Conservation (phyloP, 1,140 invertebrate species). For the Eurytemora carolleeae region DNA sequence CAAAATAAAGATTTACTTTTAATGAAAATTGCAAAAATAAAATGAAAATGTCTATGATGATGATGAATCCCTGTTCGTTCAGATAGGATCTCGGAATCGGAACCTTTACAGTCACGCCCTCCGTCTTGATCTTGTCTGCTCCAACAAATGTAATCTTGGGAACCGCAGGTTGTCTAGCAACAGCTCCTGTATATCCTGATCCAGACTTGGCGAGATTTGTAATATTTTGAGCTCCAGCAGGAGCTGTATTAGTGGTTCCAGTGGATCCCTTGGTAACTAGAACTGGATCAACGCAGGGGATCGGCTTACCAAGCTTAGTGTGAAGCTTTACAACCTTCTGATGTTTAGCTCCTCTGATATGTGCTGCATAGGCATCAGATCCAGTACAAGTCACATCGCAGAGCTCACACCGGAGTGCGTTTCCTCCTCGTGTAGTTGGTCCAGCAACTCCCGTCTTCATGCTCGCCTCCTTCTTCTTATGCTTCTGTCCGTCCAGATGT, state of each 20-base stretch:
- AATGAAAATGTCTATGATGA: too few relatives aligned
- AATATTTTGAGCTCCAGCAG: slow-evolving; percentile 20
- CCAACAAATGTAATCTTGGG: slow-evolving; percentile 80
- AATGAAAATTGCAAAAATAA: too few relatives aligned
- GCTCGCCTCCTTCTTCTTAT: slow-evolving; percentile 92
- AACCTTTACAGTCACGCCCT: too few relatives aligned
- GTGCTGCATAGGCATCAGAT: slow-evolving; percentile 89
- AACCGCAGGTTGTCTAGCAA: slow-evolving; percentile 31
- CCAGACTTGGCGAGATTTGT: slow-evolving; percentile 21
- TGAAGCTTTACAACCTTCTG: slow-evolving; percentile 91
- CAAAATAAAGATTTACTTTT: too few relatives aligned
- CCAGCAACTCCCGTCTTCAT: slow-evolving; percentile 44
- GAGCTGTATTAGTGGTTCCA: slow-evolving; percentile 17
- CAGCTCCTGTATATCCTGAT: too few relatives aligned
- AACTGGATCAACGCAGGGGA: slow-evolving; percentile 82
- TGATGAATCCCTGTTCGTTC: too few relatives aligned
- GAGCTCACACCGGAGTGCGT: slow-evolving; percentile 37
- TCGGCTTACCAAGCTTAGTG: slow-evolving; percentile 88
- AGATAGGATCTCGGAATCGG: too few relatives aligned
- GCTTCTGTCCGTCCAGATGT: slow-evolving; percentile 91
- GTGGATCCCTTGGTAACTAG: slow-evolving; percentile 32
- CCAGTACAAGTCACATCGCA: slow-evolving; percentile 96
- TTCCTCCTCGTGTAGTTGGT: slow-evolving; percentile 41
- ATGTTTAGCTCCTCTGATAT: slow-evolving; percentile 91
- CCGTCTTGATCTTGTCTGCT: slow-evolving; percentile 20